Evolutionary conservation across 2,888 invertebrate genomes (phyloP), one percentile per base, ranked within the genome.

Genomic region (Sinopyrophorus schimmeli): DNA sequence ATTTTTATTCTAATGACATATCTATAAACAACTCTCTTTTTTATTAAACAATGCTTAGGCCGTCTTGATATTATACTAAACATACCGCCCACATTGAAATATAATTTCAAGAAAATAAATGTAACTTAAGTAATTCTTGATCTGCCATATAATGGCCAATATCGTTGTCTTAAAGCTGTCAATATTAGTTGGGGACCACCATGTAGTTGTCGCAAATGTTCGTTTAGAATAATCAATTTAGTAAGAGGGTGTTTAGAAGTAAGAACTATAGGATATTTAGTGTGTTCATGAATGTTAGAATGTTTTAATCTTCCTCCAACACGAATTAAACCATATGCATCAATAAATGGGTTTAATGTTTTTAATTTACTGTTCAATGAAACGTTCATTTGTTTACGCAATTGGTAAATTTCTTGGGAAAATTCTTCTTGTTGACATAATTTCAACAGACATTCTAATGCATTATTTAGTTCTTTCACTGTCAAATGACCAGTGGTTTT

Each of bases 141-240:
- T n/a, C n/a, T n/a, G n/a, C 52, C 57, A 9, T 43, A 32, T 1
- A 62, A 42, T 1, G 56, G 53, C 62, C 64, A 64, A 48, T 46
- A 62, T 44, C 41, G 27, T 26, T 54, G 43, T 15, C 57, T 37
- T 10, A 57, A 21, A 10, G 9, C 18, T 14, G 21, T n/a, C 10
- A 58, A 18, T 21, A 54, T 23, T 26, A 41, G 14, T 28, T 59
- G 55, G n/a, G 54, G 12, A 5, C 54, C 58, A 16, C 54, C 52
- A 49, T 62, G 60, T 6, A 50, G 27, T 11, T 47, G 27, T 20
- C 18, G 9, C 5, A 7, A 10, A 37, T 56, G 54, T 37, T 38
- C 34, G 5, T 38, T 11, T 37, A 12, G 2, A 14, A 59, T 39
- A 2, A 57, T 44, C 4, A 57, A 21, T 16, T 42, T 31, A 9